Evolutionary conservation across 1,140 invertebrate species (phyloP).

Genomic region (Drosophila rufa): DNA sequence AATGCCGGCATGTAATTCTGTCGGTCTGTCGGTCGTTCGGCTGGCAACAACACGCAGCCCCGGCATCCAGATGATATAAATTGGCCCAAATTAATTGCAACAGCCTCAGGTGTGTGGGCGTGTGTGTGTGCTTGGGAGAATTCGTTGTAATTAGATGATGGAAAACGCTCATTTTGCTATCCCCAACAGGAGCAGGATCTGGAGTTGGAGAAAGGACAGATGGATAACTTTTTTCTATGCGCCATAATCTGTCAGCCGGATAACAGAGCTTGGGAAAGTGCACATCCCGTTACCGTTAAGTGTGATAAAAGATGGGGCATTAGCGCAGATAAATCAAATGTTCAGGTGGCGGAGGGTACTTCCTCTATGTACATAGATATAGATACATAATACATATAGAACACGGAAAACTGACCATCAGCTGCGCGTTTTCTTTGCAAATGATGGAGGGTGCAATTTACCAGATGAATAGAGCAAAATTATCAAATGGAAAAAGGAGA

Average conservation of each 20-base stretch:
- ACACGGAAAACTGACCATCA: conserved; percentile 60
- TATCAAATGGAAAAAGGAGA: conserved; percentile 13
- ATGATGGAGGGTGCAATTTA: conserved; percentile 42
- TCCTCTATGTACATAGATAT: not conserved
- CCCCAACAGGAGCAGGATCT: not conserved
- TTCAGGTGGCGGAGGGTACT: conserved; percentile 31
- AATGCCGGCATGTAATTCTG: conserved; percentile 75
- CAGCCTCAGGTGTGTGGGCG: conserved; percentile 71
- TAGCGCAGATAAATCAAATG: conserved; percentile 69
- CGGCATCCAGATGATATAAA: conserved; percentile 72
- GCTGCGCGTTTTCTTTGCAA: conserved; percentile 44
- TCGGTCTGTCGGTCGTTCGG: conserved; percentile 20
- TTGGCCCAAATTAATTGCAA: conserved; percentile 81
- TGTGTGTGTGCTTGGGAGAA: conserved; percentile 48
- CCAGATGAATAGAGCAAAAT: conserved; percentile 41
- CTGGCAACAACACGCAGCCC: conserved; percentile 10
- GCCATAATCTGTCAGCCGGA: conserved; percentile 44
- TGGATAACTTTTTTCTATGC: conserved; percentile 51
- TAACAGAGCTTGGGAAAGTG: conserved; percentile 44
- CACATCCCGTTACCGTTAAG: conserved; percentile 58
- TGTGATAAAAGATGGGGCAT: conserved; percentile 66
- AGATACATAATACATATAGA: not conserved
- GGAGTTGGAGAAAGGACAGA: not conserved
- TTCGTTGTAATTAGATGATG: conserved; percentile 79
- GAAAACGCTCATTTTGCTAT: conserved; percentile 58